These are phyloP conservation scores for Notiomystis cincta DNA, from an alignment of 2,113 vertebrate genomes.

Conservation along the genomic window DNA sequence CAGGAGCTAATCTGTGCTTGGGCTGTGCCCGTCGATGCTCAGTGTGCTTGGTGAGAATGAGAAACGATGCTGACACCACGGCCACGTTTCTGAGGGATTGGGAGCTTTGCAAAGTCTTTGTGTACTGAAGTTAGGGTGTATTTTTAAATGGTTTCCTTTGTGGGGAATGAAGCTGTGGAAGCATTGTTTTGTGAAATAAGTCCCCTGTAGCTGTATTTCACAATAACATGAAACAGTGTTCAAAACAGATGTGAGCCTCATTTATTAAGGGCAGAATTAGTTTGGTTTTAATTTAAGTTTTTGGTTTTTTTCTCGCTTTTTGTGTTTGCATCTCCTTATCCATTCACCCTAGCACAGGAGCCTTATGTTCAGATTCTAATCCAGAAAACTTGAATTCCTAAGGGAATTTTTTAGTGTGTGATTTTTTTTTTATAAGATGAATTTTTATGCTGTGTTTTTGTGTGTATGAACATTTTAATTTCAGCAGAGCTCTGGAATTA, in stretches of 20 bases:
- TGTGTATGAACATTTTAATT: background rate
- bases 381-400: background rate
- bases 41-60: background rate
- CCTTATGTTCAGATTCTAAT: background rate
- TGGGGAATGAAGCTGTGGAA: background rate
- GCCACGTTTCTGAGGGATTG: accelerated
- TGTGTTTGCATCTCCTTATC: too few species aligned
- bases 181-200: constrained; percentile 8
- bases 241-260: constrained; percentile 4
- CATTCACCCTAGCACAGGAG: background rate
- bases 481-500: background rate
- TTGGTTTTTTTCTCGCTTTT: background rate
- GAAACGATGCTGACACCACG: accelerated
- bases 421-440: background rate
- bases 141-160: background rate
- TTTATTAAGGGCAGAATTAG: background rate
- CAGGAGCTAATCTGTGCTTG: background rate
- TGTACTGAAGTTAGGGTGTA: background rate
- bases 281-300: constrained; percentile 28
- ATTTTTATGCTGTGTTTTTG: background rate
- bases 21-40: background rate
- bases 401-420: background rate
- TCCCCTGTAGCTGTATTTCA: constrained; percentile 38
- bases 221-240: background rate
- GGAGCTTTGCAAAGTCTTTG: background rate